Evolutionary conservation across 2,888 invertebrate genomes (phyloP), one percentile per base, ranked within the genome.

Genomic region (Cantharis lateralis): DNA sequence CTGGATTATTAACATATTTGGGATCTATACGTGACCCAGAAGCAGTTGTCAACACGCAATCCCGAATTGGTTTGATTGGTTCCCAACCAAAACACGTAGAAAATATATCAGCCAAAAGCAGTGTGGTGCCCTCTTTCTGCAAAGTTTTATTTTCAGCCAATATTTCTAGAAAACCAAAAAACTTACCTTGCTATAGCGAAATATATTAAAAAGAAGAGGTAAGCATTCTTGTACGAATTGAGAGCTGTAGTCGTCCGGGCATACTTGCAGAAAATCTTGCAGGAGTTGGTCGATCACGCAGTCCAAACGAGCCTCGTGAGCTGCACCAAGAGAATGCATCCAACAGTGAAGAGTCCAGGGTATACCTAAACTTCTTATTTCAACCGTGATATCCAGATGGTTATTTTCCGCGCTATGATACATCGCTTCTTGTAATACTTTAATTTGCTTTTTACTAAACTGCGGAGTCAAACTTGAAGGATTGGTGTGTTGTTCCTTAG

Each of bases 311-410:
- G 95, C 92, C 80, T 96, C 96, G 73, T 96, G 95, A 0, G 97
- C 96, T 0, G 95, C 95, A 0, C 95, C 94, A 32, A 97, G 88
- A 0, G 96, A 96, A 84, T 95, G 93, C 91, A 96, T 96, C 97
- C 97, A 98, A 82, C 96, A 96, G 86, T 97, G 96, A 20, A 97
- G 88, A 0, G 96, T 96, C 97, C 97, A 98, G 3, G 95, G 94
- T 11, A 97, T 94, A 26, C 96, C 96, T 71, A 96, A 88, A 62
- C 95, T 94, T 76, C 96, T 92, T 32, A 98, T 90, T 86, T 97
- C 97, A 84, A 97, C 91, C 0, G 97, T 96, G 81, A 97, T 95
- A 85, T 97, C 97, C 75, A 97, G 89, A 87, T 96, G 95, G 84
- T 96, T 96, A 86, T 95, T 96, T 88, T 97, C 97, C 0, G 96